Percentiles rank a stretch among this genome's conserved stretches.
Evolutionary conservation across 2,888 invertebrate genomes (phyloP).

Genomic region (Yponomeuta plumbellus): DNA sequence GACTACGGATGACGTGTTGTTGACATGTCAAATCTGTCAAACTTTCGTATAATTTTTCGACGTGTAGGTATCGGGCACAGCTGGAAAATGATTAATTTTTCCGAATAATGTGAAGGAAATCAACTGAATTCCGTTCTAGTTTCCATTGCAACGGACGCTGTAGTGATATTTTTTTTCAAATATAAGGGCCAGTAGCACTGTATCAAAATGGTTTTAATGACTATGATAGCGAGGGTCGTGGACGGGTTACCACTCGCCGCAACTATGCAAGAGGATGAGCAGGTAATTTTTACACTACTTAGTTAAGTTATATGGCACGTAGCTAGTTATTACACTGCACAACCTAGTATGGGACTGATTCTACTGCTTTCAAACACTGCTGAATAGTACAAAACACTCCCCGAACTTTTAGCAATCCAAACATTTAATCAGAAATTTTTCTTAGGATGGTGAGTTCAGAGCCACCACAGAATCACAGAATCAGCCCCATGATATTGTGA

Average conservation of each 20-base stretch:
- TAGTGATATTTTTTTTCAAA: neutral
- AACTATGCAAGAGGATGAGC: conserved; percentile 98
- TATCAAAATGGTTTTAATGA: conserved; percentile 93
- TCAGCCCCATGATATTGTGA: neutral
- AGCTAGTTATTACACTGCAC: conserved; percentile 5
- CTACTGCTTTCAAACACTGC: too few species aligned
- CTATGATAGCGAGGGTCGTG: conserved; percentile 96
- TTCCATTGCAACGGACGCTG: conserved; percentile 23
- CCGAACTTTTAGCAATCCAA: too few species aligned
- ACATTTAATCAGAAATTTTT: too few species aligned
- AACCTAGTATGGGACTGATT: neutral
- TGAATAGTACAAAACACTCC: too few species aligned
- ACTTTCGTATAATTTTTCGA: conserved; percentile 35
- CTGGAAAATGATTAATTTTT: conserved; percentile 43
- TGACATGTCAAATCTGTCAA: conserved; percentile 53
- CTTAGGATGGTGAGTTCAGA: too few species aligned
- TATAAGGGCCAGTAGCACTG: neutral
- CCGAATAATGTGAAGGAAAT: conserved; percentile 60
- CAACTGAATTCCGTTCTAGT: conserved; percentile 33
- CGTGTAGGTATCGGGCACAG: conserved; percentile 43
- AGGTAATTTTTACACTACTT: conserved; percentile 75
- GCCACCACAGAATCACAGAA: too few species aligned
- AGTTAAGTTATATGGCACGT: neutral
- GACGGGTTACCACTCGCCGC: conserved; percentile 97
- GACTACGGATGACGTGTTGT: conserved; percentile 48